These are phyloP conservation scores for Dione juno DNA, from an alignment of 2,888 invertebrate species.

Conservation along the genomic window DNA sequence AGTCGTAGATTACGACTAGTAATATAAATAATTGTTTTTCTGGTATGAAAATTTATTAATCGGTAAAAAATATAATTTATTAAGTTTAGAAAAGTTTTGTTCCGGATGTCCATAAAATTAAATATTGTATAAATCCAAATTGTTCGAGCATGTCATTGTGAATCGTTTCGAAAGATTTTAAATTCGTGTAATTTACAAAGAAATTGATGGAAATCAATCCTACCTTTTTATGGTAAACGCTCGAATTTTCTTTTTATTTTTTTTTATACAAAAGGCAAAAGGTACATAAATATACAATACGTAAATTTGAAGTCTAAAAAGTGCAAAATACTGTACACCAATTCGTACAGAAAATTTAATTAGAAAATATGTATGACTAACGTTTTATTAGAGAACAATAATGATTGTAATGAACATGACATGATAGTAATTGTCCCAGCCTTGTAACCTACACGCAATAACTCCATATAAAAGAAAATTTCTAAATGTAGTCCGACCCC, in stretches of 20 bases:
- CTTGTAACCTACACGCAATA: conserved; percentile 2
- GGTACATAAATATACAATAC: too few species aligned
- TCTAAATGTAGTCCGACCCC: not conserved
- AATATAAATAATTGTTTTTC: too few species aligned
- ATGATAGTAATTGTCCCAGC: conserved; percentile 5
- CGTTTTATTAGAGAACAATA: not conserved
- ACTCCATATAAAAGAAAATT: not conserved
- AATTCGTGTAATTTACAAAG: not conserved
- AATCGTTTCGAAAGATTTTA: not conserved
- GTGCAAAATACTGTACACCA: too few species aligned
- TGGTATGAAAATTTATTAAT: not conserved
- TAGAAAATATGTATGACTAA: not conserved
- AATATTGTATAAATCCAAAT: not conserved
- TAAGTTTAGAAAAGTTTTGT: not conserved
- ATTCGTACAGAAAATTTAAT: too few species aligned
- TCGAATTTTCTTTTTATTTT: not conserved
- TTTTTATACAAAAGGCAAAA: not conserved
- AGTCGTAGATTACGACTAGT: too few species aligned
- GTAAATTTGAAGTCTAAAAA: too few species aligned
- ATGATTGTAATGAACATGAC: not conserved
- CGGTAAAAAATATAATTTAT: not conserved
- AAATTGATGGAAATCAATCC: not conserved
- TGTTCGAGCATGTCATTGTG: not conserved
- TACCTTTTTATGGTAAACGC: not conserved
- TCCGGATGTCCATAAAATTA: not conserved